Evolutionary conservation across 2,113 vertebrate species (phyloP).

Genomic region (Eira barbara): DNA sequence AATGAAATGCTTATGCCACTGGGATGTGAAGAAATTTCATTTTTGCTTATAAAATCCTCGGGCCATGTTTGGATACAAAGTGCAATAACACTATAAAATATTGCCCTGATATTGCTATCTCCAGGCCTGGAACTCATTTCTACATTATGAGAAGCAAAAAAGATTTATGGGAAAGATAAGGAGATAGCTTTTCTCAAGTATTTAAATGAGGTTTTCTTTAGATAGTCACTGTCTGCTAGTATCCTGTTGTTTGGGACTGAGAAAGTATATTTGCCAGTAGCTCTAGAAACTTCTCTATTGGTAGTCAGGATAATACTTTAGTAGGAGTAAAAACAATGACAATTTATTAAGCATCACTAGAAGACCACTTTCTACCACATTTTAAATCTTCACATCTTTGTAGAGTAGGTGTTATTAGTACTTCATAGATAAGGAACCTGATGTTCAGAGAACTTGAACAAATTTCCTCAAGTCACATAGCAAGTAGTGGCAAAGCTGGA

Average conservation of each 20-base stretch:
- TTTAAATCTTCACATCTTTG: background rate
- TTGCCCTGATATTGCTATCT: conserved; percentile 56
- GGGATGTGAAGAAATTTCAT: conserved; percentile 74
- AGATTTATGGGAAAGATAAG: conserved; percentile 62
- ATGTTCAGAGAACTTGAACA: background rate
- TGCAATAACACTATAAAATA: conserved; percentile 72
- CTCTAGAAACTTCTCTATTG: background rate
- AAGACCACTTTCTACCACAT: background rate
- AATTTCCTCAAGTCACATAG: background rate
- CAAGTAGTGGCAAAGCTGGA: background rate
- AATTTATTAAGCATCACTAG: background rate
- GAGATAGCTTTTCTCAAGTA: conserved; percentile 37
- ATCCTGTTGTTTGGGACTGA: background rate
- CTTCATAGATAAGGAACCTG: background rate
- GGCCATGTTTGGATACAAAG: conserved; percentile 72
- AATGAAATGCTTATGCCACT: conserved; percentile 74
- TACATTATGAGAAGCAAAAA: conserved; percentile 56
- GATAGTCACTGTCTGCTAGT: conserved; percentile 31
- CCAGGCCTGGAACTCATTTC: conserved; percentile 56
- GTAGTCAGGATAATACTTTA: background rate
- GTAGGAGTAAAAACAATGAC: background rate
- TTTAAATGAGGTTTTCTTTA: conserved; percentile 61
- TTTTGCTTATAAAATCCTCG: conserved; percentile 72
- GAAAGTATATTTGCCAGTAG: conserved; percentile 19
- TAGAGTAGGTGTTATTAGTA: background rate